phyloP scores from a whole-genome alignment of 2,888 invertebrate genomes.

The Zygothrica quintamaculata region DNA sequence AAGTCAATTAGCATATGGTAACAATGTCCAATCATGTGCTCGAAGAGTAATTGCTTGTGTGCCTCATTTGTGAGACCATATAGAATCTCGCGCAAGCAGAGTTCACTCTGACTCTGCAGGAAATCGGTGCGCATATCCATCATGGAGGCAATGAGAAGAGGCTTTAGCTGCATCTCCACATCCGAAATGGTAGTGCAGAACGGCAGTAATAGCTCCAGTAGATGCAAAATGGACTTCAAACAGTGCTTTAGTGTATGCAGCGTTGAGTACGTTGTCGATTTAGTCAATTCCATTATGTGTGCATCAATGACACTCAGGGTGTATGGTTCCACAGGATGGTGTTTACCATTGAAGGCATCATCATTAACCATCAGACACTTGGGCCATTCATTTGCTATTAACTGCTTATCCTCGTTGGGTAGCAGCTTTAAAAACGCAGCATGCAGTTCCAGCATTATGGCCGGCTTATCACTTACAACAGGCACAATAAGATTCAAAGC shows the following conservation, averaged over 20 bases:
- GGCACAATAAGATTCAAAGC: constrained; percentile 83
- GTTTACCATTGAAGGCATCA: constrained; percentile 77
- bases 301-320: constrained; percentile 84
- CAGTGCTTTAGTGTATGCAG: constrained; percentile 83
- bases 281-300: constrained; percentile 82
- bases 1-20: constrained; percentile 89
- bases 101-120: constrained; percentile 87
- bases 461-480: constrained; percentile 82
- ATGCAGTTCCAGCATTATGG: constrained; percentile 82
- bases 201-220: constrained; percentile 81
- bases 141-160: constrained; percentile 87
- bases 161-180: constrained; percentile 78
- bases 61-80: constrained; percentile 85
- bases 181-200: constrained; percentile 54
- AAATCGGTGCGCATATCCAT: constrained; percentile 91
- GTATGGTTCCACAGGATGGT: constrained; percentile 83
- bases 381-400: constrained; percentile 83
- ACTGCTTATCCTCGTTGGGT: constrained; percentile 83
- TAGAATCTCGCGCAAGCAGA: constrained; percentile 86
- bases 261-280: constrained; percentile 79
- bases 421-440: constrained; percentile 82
- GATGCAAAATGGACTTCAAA: constrained; percentile 81
- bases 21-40: constrained; percentile 88
- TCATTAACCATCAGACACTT: constrained; percentile 82
- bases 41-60: constrained; percentile 87